Base-by-base conservation (phyloP, 2,888 invertebrate species). In the Chalcis sispes region DNA sequence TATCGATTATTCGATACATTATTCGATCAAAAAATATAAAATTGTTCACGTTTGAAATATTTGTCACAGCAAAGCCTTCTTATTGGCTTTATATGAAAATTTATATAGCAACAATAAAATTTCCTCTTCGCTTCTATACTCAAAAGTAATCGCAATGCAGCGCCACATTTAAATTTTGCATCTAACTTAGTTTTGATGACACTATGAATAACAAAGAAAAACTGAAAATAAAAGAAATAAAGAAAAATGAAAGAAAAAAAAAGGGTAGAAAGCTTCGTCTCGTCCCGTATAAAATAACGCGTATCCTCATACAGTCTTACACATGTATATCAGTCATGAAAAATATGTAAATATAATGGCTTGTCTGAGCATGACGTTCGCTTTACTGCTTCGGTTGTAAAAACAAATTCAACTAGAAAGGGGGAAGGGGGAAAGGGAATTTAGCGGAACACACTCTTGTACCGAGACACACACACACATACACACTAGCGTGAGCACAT, bases 271-370 rank as follows among this genome's bases (percentile, higher is more conserved):
- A 20, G 20, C 3, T 20, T 54, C 42, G 27, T 13, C 32, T 29
- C 54, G 58, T 18, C 25, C 10, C 20, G 20, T 40, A 59, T 69
- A 48, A 36, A 69, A 40, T 15, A n/a, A 25, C 50, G 50, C 18
- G 4, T 4, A 20, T 50, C 20, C 50, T 50, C 20, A 20, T 20
- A 13, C 29, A 54, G 4, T 7, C 29, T n/a, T 18, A 36, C 46
- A 8, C 27, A n/a, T 23, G 36, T 29, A 50, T 46, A 70, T 75
- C 75, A 64, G 64, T 64, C 72, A 69, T 56, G 52, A 69, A 69
- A n/a, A 61, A 64, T 70, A 73, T 77, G 70, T 61, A 73, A 77
- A 77, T 77, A 73, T 73, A 77, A 73, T 73, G 65, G 64, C 66
- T 52, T 40, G 42, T 52, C 54, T 48, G 74, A 62, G 69, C 56